Evolutionary conservation across 2,113 vertebrate species (phyloP).

Genomic region (Sturnira hondurensis): DNA sequence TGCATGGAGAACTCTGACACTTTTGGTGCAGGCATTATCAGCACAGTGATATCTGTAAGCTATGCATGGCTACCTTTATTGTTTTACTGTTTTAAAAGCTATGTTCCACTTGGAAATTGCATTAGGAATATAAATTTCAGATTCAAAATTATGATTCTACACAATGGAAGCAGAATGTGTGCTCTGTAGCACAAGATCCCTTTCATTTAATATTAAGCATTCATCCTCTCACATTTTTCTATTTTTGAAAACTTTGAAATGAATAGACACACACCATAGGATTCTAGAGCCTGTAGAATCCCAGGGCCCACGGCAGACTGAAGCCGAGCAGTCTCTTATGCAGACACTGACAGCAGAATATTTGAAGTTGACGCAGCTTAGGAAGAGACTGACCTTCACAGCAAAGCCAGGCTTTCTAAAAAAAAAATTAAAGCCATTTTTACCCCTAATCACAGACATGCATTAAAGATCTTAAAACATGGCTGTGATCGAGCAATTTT

Average conservation of each 20-base stretch:
- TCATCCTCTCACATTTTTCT: constrained; percentile 70
- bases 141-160: constrained; percentile 58
- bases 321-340: constrained; percentile 58
- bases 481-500: constrained; percentile 52
- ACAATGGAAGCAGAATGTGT: constrained; percentile 20
- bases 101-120: constrained; percentile 59
- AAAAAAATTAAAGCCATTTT: constrained; percentile 53
- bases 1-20: constrained; percentile 65
- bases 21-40: background rate
- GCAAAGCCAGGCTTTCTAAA: constrained; percentile 62
- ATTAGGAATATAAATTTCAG: constrained; percentile 69
- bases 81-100: constrained; percentile 70
- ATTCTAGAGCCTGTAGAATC: constrained; percentile 64
- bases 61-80: constrained; percentile 71
- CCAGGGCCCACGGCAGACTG: constrained; percentile 59
- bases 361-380: constrained; percentile 72
- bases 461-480: constrained; percentile 61
- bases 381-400: constrained; percentile 71
- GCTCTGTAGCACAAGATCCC: constrained; percentile 51
- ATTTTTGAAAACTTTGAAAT: constrained; percentile 76
- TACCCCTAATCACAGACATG: constrained; percentile 54
- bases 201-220: constrained; percentile 76
- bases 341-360: constrained; percentile 65
- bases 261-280: constrained; percentile 70
- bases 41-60: constrained; percentile 49